phyloP scores from a whole-genome alignment of 1,140 invertebrate genomes.

The Cardiocondyla obscurior region DNA sequence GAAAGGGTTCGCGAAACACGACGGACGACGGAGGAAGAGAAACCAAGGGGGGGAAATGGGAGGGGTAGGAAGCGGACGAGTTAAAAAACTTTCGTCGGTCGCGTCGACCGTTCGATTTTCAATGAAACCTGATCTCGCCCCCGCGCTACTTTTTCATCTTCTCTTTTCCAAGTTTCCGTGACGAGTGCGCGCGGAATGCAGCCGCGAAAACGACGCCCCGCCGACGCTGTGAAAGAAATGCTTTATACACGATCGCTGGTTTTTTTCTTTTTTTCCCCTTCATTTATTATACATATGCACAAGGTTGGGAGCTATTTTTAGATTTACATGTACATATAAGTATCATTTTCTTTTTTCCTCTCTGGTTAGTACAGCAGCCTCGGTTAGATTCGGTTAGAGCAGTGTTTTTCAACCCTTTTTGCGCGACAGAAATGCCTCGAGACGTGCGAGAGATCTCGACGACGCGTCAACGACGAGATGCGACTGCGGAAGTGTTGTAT shows the following conservation, averaged over 20 bases:
- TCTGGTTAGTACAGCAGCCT: slow-evolving; percentile 46
- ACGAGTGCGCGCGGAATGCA: slow-evolving; percentile 47
- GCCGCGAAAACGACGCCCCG: slow-evolving; percentile 49
- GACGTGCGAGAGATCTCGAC: background rate
- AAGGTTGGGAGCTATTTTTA: slow-evolving; percentile 24
- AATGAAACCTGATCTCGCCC: slow-evolving; percentile 64
- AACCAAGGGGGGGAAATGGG: too few relatives aligned
- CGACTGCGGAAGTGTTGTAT: background rate
- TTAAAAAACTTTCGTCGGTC: slow-evolving; percentile 64
- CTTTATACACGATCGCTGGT: slow-evolving; percentile 57
- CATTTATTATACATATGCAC: slow-evolving; percentile 61
- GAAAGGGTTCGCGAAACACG: background rate
- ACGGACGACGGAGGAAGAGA: background rate
- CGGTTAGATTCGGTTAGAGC: slow-evolving; percentile 54
- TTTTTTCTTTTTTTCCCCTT: too few relatives aligned
- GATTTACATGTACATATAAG: slow-evolving; percentile 1
- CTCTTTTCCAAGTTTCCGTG: slow-evolving; percentile 32
- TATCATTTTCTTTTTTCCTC: slow-evolving; percentile 11
- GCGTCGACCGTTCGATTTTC: slow-evolving; percentile 59
- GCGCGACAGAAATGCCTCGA: background rate
- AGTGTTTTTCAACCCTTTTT: slow-evolving; percentile 54
- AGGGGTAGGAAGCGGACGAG: background rate
- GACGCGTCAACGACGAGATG: background rate
- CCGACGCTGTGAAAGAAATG: slow-evolving; percentile 53
- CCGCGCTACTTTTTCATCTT: slow-evolving; percentile 55